Conservation (phyloP, 2,888 invertebrate genomes). For the Hydrotaea diabolus region DNA sequence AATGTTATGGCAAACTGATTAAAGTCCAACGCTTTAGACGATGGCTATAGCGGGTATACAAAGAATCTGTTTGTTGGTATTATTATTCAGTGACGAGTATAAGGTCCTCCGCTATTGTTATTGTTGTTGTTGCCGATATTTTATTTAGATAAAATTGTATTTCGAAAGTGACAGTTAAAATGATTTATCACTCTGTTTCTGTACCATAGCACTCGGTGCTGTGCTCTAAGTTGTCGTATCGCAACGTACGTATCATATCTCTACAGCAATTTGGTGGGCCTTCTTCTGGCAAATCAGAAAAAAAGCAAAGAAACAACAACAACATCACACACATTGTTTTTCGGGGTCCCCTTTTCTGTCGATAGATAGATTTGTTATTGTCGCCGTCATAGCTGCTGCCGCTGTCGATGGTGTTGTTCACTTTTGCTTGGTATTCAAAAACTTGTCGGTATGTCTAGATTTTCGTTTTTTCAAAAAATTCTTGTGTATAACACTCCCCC, state of each 20-base stretch:
- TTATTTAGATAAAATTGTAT: slow-evolving; percentile 80
- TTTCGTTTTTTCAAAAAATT: slow-evolving; percentile 23
- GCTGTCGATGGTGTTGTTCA: background rate
- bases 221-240: background rate
- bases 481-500: slow-evolving; percentile 26
- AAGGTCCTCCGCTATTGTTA: slow-evolving; percentile 41
- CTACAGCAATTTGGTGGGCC: slow-evolving; percentile 25
- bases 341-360: background rate
- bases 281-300: slow-evolving; percentile 45
- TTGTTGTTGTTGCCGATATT: slow-evolving; percentile 2
- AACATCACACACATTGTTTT: slow-evolving; percentile 45
- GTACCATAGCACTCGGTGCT: slow-evolving; percentile 58
- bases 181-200: slow-evolving; percentile 79
- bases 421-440: slow-evolving; percentile 13
- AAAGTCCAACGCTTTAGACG: too few species aligned
- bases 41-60: too few species aligned
- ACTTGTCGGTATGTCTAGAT: slow-evolving; percentile 9
- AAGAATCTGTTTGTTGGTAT: slow-evolving; percentile 41
- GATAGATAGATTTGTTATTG: background rate
- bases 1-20: too few species aligned
- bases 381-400: background rate
- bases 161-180: slow-evolving; percentile 81
- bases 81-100: slow-evolving; percentile 14
- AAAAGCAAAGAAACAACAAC: background rate
- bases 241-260: background rate